Evolutionary conservation across 2,888 invertebrate species (phyloP).

Genomic region (Poecilobothrus nobilitatus): DNA sequence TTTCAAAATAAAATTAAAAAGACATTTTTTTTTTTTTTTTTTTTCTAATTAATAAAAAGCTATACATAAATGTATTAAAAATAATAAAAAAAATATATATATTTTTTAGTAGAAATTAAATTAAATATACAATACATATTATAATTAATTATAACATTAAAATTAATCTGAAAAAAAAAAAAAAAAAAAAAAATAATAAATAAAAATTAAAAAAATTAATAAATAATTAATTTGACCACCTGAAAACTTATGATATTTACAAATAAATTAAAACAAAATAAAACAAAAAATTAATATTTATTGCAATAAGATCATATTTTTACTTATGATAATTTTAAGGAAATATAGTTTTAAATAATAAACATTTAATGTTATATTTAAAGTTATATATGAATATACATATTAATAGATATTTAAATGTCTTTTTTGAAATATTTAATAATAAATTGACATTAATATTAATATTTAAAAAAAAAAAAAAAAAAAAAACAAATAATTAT

Average conservation of each 20-base stretch:
- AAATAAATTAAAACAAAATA: neutral
- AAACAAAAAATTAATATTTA: neutral
- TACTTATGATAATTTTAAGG: constrained; percentile 2
- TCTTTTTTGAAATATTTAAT: too few species aligned
- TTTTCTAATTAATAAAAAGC: too few species aligned
- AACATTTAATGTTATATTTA: neutral
- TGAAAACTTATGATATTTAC: constrained; percentile 4
- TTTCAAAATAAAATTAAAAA: too few species aligned
- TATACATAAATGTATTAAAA: neutral
- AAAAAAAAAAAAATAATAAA: too few species aligned
- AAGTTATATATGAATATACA: neutral
- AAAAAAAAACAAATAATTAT: too few species aligned
- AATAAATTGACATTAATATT: too few species aligned
- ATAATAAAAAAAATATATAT: neutral
- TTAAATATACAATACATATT: too few species aligned
- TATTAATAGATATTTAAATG: neutral
- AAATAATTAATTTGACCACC: neutral
- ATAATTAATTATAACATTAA: too few species aligned
- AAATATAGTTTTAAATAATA: neutral
- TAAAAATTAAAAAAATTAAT: neutral
- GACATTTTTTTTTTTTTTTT: too few species aligned
- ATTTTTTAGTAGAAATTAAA: too few species aligned
- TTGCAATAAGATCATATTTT: neutral
- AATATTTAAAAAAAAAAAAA: too few species aligned
- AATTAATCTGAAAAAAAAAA: too few species aligned